Conservation (phyloP, 2,797 vertebrate genomes). For the Cryptoblepharus egeriae region DNA sequence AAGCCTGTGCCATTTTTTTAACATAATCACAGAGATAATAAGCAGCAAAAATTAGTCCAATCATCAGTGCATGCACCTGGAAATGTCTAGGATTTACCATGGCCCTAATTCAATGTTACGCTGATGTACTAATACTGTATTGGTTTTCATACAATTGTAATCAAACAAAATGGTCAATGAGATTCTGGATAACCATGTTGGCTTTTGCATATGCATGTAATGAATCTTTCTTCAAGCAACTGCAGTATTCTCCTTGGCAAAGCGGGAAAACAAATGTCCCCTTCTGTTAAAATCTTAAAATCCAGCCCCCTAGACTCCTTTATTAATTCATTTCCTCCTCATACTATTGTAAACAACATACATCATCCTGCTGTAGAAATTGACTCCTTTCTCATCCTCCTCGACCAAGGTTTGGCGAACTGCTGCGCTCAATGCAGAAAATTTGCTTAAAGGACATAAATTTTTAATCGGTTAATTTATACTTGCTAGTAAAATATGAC, state of each 20-base stretch:
- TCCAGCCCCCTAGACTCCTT: conserved; percentile 4
- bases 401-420: not conserved
- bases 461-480: conserved; percentile 18
- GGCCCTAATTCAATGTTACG: conserved; percentile 23
- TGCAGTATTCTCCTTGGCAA: conserved; percentile 8
- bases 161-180: conserved; percentile 11
- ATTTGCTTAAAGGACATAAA: not conserved
- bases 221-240: not conserved
- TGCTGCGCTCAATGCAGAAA: not conserved
- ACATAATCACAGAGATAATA: not conserved
- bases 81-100: not conserved
- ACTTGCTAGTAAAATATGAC: conserved; percentile 37
- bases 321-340: conserved; percentile 33
- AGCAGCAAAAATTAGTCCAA: conserved; percentile 23
- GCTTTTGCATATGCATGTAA: not conserved
- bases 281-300: conserved; percentile 29
- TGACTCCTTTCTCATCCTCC: conserved; percentile 11
- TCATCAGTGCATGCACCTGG: not conserved
- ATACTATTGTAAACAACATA: conserved; percentile 29
- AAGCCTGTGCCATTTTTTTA: not conserved
- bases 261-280: not conserved
- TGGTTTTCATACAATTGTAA: conserved; percentile 12
- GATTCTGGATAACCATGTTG: not conserved
- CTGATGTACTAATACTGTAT: conserved; percentile 1
- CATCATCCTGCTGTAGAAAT: conserved; percentile 21